Percentiles rank a stretch among this genome's conserved stretches.
phyloP scores from a whole-genome alignment of 2,888 invertebrate species.

The Enchytraeus crypticus region DNA sequence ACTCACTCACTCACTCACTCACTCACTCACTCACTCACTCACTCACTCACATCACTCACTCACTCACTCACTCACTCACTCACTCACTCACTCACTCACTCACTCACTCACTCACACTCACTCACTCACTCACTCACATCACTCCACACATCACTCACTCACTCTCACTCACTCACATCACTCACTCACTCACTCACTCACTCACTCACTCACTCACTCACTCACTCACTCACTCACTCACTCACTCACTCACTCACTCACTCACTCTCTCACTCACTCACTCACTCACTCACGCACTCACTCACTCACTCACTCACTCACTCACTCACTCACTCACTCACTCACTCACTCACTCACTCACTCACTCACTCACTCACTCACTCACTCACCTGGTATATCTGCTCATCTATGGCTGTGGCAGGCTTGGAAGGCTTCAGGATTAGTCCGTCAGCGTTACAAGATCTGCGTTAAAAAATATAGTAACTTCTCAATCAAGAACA shows the following conservation, averaged over 20 bases:
- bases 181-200: conserved; percentile 16
- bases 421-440: conserved; percentile 29
- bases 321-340: conserved; percentile 16
- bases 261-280: conserved; percentile 18
- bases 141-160: too few relatives aligned
- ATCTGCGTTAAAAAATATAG: too few relatives aligned
- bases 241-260: conserved; percentile 18
- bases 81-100: conserved; percentile 11
- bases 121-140: conserved; percentile 14
- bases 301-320: too few relatives aligned
- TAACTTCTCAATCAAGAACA: too few relatives aligned
- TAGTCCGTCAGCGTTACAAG: conserved; percentile 26
- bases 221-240: conserved; percentile 19
- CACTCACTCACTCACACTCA: conserved; percentile 14
- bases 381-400: conserved; percentile 22
- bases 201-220: conserved; percentile 16
- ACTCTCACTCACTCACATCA: too few relatives aligned
- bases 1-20: not conserved
- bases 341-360: conserved; percentile 13
- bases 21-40: conserved; percentile 3
- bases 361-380: conserved; percentile 15
- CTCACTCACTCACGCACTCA: too few relatives aligned
- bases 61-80: conserved; percentile 1
- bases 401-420: conserved; percentile 29
- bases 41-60: too few relatives aligned